Base-by-base conservation (phyloP, 2,113 vertebrate species). In the Acinonyx jubatus region DNA sequence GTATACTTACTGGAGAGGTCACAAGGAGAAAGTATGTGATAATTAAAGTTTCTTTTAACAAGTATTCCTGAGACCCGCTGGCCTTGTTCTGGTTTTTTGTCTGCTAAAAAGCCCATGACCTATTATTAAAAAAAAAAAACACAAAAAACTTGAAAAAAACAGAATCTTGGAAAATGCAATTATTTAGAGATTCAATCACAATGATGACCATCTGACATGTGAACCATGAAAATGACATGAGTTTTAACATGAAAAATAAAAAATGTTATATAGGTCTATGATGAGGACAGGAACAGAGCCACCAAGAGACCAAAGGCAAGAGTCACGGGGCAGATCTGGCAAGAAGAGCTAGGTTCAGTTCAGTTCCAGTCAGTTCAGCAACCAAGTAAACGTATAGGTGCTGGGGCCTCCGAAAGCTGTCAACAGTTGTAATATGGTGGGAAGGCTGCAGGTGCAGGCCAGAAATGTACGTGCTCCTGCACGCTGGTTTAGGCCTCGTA, bases 11-110 rank as follows among this genome's bases (percentile, higher is more conserved):
- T 99, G 74, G 99, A 99, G 36, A 99, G 99, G 97, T 99, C 99
- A 68, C 99, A 99, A 0, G 99, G 99, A 79, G 99, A 99, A 97
- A 99, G 99, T 94, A 99, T 99, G 98, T 99, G 99, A 97, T 99
- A 99, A 98, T 99, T 99, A 98, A 99, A 99, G 99, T 99, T 99
- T 89, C 99, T 99, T 92, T 99, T 99, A 95, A 99, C 99, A 9
- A 99, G 99, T 97, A 99, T 99, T 85, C 99, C 99, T 13, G 99
- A 99, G 94, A 99, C 99, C 57, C 99, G 99, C 97, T 99, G 99
- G 90, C 99, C 99, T 98, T 99, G 99, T 76, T 98, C 98, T 93
- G 99, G 99, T 98, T 99, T 99, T 98, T 99, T 99, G 98, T 99
- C 99, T 25, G 99, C 99, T 97, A 99, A 99, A 55, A 98, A 99